phyloP scores from a whole-genome alignment of 2,113 vertebrate species.

The Antechinus flavipes region DNA sequence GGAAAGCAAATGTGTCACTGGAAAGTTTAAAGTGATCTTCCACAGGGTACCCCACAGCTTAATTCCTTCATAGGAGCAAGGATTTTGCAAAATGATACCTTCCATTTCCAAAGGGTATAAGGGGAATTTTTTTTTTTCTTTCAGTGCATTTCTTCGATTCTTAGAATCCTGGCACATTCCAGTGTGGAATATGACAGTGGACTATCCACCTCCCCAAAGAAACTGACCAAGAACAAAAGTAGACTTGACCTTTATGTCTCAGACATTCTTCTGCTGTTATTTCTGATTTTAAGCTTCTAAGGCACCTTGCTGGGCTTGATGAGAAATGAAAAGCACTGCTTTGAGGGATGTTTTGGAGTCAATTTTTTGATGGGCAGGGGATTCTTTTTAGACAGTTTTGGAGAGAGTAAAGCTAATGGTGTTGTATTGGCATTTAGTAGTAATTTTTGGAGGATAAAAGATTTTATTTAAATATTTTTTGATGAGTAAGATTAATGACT shows the following conservation, averaged over 20 bases:
- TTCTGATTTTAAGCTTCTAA: background rate
- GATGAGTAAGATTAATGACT: background rate
- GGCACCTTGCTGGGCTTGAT: background rate
- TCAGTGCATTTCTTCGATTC: background rate
- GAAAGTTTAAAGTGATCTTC: slow-evolving; percentile 2
- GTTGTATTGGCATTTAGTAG: background rate
- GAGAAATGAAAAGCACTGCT: background rate
- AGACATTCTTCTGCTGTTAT: background rate
- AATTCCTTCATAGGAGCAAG: background rate
- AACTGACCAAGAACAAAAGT: background rate
- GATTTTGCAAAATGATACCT: background rate
- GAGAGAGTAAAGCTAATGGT: background rate
- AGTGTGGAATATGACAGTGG: background rate
- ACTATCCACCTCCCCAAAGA: background rate
- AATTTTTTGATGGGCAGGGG: background rate
- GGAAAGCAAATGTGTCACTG: slow-evolving; percentile 8
- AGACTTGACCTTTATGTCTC: slow-evolving; percentile 26
- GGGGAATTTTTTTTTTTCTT: background rate
- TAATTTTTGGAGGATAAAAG: background rate
- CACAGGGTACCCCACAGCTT: background rate
- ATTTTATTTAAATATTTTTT: background rate
- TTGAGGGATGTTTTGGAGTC: background rate
- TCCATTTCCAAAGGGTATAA: accelerated
- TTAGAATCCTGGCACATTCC: background rate
- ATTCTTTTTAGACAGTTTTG: background rate